Base-by-base conservation (phyloP, 2,113 vertebrate genomes). In the Halichoeres trimaculatus region DNA sequence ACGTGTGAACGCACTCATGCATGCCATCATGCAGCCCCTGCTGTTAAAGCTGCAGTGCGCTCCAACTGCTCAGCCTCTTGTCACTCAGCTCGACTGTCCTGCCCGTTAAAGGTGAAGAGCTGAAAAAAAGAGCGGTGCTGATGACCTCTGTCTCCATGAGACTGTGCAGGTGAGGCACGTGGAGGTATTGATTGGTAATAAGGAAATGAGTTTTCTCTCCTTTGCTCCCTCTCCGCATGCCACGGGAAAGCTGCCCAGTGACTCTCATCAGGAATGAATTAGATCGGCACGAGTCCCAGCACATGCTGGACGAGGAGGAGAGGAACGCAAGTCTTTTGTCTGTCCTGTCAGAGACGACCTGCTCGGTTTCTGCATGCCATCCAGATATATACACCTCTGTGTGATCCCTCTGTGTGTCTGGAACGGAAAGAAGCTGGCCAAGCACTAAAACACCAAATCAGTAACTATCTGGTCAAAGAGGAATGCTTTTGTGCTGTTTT, bases 221-320 rank as follows among this genome's bases (percentile, higher is more conserved):
- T 66, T 38, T 30, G 48, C 41, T 41, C 59, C 19, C 13, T 59
- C 69, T 35, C 51, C 30, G 10, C 41, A 14, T 23, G 40, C 36
- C 17, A 4, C 47, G 47, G 77, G 65, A 83, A 62, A 36, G 71
- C 57, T 65, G 68, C 81, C 79, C 80, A 8, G 64, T 52, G 81
- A 17, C 60, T 84, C 76, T 72, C 77, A 89, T 85, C 70, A 24
- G 65, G 83, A 84, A 80, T 67, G 70, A 86, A 83, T 84, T 70
- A 56, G 76, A 81, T 63, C 16, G 52, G 63, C 70, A 61, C 62
- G 20, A 19, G 66, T 81, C 74, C 82, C 62, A 38, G 78, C 65
- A 20, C 51, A 66, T 10, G 51, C 60, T 48, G 56, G 43, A 14
- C 2, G 12, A 36, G 79, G 36, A 22, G 0, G 1, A 26, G 14